Conservation (phyloP, 2,888 invertebrate species). For the Parnassius glacialis region DNA sequence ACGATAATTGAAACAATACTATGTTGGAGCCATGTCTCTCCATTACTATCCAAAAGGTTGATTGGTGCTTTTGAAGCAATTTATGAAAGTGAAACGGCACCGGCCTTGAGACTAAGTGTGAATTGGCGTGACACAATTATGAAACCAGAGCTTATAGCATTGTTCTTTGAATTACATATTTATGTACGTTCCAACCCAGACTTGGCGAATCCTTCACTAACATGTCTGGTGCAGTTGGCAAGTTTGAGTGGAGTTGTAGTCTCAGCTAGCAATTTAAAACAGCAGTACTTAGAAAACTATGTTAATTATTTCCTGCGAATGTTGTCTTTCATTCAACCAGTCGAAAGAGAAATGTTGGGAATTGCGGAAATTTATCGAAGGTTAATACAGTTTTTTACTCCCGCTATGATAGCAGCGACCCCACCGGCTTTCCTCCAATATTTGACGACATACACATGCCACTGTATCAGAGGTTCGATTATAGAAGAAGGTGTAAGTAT, state of each 20-base stretch:
- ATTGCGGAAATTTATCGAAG: conserved; percentile 72
- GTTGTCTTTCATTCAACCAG: conserved; percentile 67
- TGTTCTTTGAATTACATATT: conserved; percentile 91
- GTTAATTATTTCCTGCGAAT: conserved; percentile 70
- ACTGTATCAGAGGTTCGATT: conserved; percentile 68
- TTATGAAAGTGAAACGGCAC: conserved; percentile 84
- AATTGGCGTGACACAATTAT: conserved; percentile 89
- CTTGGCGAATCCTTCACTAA: conserved; percentile 88
- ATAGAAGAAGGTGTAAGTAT: conserved; percentile 71
- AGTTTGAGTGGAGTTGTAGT: conserved; percentile 69
- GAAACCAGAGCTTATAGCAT: conserved; percentile 85
- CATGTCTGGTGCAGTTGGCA: conserved; percentile 89
- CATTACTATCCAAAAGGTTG: conserved; percentile 83
- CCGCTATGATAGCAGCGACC: conserved; percentile 61
- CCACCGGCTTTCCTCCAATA: conserved; percentile 70
- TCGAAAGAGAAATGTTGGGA: conserved; percentile 68
- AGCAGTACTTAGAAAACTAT: conserved; percentile 71
- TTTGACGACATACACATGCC: conserved; percentile 66
- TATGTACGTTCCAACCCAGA: conserved; percentile 88
- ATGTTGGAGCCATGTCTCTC: conserved; percentile 90
- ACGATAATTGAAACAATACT: conserved; percentile 89
- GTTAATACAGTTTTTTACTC: conserved; percentile 69
- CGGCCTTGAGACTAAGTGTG: conserved; percentile 83
- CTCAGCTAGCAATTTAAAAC: conserved; percentile 58
- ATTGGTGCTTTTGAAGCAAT: conserved; percentile 86